A percentile compares a stretch with the other conserved stretches of the same genome.
These are phyloP conservation scores for Sceliomorpha sp. DNA, from an alignment of 2,888 invertebrate species.

Conservation along the genomic window DNA sequence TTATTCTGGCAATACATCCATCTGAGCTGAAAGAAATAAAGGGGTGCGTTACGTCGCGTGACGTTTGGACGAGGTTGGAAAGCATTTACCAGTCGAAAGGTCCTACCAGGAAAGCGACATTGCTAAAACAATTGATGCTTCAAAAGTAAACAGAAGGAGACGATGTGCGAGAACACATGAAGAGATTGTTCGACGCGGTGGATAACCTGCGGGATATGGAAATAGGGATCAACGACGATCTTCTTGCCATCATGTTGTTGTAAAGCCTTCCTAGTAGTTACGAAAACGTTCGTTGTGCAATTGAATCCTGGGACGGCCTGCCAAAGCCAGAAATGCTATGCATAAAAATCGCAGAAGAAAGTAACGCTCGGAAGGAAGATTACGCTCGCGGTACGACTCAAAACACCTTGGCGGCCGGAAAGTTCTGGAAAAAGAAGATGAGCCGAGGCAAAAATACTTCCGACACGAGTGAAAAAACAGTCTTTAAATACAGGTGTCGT, in stretches of 20 bases:
- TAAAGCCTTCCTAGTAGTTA: slow-evolving; percentile 29
- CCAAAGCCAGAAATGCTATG: slow-evolving; percentile 49
- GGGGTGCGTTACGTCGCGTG: slow-evolving; percentile 33
- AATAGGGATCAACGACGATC: slow-evolving; percentile 19
- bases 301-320: slow-evolving; percentile 54
- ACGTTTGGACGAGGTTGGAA: slow-evolving; percentile 34
- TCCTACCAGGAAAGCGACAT: slow-evolving; percentile 23
- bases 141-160: slow-evolving; percentile 2
- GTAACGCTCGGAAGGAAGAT: slow-evolving; percentile 37
- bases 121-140: slow-evolving; percentile 33
- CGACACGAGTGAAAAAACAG: slow-evolving; percentile 6
- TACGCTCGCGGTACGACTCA: slow-evolving; percentile 10
- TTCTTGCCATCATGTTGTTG: slow-evolving; percentile 21
- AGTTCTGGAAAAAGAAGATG: slow-evolving; percentile 12
- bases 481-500: slow-evolving; percentile 14
- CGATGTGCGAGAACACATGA: slow-evolving; percentile 30
- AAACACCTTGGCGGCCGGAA: slow-evolving; percentile 40
- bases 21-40: slow-evolving; percentile 25
- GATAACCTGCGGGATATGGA: slow-evolving; percentile 30
- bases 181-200: slow-evolving; percentile 29
- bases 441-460: neutral
- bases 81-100: slow-evolving; percentile 30
- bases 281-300: slow-evolving; percentile 47
- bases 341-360: slow-evolving; percentile 53
- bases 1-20: slow-evolving; percentile 14